Conservation (phyloP, 2,113 vertebrate genomes). For the Trichechus manatus region DNA sequence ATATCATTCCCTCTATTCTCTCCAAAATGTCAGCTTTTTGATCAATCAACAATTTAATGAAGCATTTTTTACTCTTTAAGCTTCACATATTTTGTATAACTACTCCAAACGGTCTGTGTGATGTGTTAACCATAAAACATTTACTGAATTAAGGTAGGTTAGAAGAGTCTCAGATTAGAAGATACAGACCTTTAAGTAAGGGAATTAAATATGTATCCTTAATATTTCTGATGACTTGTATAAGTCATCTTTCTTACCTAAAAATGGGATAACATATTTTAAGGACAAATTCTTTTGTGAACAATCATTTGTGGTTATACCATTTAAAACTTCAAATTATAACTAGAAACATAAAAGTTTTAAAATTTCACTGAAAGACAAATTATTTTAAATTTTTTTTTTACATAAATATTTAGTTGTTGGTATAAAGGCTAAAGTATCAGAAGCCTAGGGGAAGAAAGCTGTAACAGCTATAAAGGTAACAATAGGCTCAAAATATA, state of each 20-base stretch:
- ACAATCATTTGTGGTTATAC: not conserved
- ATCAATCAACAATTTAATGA: not conserved
- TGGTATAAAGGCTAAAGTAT: slow-evolving; percentile 82
- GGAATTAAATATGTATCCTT: slow-evolving; percentile 40
- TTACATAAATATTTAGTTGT: slow-evolving; percentile 82
- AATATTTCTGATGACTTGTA: slow-evolving; percentile 42
- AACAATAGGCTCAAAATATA: slow-evolving; percentile 88
- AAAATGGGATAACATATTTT: slow-evolving; percentile 58
- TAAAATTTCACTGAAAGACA: slow-evolving; percentile 67
- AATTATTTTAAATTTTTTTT: slow-evolving; percentile 80
- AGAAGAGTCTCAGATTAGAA: slow-evolving; percentile 3
- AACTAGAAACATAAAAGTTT: slow-evolving; percentile 43
- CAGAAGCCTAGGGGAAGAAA: slow-evolving; percentile 78
- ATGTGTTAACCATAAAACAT: slow-evolving; percentile 20
- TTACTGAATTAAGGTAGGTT: not conserved
- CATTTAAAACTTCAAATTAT: slow-evolving; percentile 6
- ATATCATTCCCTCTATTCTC: not conserved
- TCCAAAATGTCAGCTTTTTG: slow-evolving; percentile 10
- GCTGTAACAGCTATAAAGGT: slow-evolving; percentile 84
- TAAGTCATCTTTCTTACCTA: slow-evolving; percentile 41
- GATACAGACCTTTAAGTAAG: not conserved
- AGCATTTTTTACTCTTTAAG: not conserved
- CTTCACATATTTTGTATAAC: slow-evolving; percentile 14
- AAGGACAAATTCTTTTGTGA: slow-evolving; percentile 60
- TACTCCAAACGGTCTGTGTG: not conserved